These are phyloP conservation scores for Drosophila lacertosa DNA, from an alignment of 1,140 invertebrate genomes.

Conservation along the genomic window DNA sequence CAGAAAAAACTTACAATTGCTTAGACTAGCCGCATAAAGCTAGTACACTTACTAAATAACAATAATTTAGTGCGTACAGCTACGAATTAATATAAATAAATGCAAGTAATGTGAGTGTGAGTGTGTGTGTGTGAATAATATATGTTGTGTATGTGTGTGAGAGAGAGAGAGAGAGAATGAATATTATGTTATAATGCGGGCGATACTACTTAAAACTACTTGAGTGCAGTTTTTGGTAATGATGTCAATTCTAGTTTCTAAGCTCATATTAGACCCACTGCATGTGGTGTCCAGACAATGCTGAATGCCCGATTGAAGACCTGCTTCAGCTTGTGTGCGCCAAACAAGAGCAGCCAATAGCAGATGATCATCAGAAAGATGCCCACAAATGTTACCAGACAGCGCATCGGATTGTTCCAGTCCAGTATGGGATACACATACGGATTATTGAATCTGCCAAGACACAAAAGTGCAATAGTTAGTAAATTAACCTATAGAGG, in stretches of 20 bases:
- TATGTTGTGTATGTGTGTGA: conserved; percentile 9
- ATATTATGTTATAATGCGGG: conserved; percentile 48
- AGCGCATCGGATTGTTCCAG: conserved; percentile 86
- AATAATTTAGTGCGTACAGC: conserved; percentile 48
- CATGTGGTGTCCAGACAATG: conserved; percentile 75
- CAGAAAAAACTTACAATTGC: conserved; percentile 51
- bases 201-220: conserved; percentile 25
- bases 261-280: conserved; percentile 71
- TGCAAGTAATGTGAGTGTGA: conserved; percentile 21
- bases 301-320: conserved; percentile 73
- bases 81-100: conserved; percentile 27
- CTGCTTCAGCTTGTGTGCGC: conserved; percentile 62
- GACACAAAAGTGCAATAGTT: conserved; percentile 61
- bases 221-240: conserved; percentile 16
- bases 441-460: conserved; percentile 86
- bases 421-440: conserved; percentile 89
- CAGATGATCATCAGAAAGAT: conserved; percentile 85
- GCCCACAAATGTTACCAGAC: conserved; percentile 85
- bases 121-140: conserved; percentile 14
- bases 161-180: conserved; percentile 9
- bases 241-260: not conserved
- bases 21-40: conserved; percentile 15
- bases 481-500: conserved; percentile 9
- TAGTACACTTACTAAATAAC: conserved; percentile 37
- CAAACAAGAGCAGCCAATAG: conserved; percentile 65